Evolutionary conservation across 2,113 vertebrate species (phyloP), one percentile per base, ranked within the genome.

Genomic region (Enhydra lutris): DNA sequence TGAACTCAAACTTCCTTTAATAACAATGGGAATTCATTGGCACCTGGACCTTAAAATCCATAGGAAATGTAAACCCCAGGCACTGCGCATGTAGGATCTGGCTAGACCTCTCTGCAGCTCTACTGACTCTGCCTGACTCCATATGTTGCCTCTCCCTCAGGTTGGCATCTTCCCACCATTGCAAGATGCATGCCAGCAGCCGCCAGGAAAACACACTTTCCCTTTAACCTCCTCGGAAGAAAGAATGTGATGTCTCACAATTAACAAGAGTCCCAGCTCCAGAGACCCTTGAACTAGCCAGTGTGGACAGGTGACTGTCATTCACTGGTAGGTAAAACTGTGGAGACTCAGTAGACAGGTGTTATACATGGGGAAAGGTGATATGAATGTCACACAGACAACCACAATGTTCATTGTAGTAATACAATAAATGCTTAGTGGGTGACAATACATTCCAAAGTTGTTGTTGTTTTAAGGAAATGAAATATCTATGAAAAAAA

Each of bases 121-220:
- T 79, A 61, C 69, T 6, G 3, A 17, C 63, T 83, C 42, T 8
- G 3, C 14, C 36, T 31, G 42, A 34, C 21, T 7, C 52, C 12
- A 1, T 0, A 0, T 1, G 47, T 17, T 24, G 26, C 47, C 81
- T 59, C 21, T 50, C n/a, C 12, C 45, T 78, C 57, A 42, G 21
- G 4, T 39, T 29, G 13, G 13, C 57, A 63, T 80, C 69, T 67
- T 39, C 31, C 59, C 55, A 18, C 17, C 8, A 7, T 7, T 61
- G 7, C 50, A 71, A 36, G 47, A 81, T 21, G 74, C 74, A 81
- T n/a, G 12, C 36, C 59, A 89, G 80, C 52, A 97, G 81, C 36
- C 10, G 47, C 21, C 69, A 74, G 34, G 6, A 45, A 34, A 36
- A 63, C 8, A 31, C 2, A 9, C 15, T 24, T 84, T 76, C 69